Evolutionary conservation across 2,797 vertebrate species (phyloP).

Genomic region (Denticeps clupeoides): DNA sequence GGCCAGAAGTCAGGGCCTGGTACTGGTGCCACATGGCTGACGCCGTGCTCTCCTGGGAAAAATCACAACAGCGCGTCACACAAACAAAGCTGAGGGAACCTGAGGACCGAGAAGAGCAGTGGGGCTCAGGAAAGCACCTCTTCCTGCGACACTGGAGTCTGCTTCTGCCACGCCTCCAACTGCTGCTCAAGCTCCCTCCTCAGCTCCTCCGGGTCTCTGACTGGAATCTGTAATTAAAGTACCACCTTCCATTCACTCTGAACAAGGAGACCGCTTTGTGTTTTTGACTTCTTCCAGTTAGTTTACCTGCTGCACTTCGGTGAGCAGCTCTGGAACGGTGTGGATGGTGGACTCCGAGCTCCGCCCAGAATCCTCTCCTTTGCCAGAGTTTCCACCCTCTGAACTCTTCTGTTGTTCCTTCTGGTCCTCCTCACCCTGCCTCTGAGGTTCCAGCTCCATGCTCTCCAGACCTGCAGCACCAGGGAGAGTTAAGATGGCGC

Average conservation of each 20-base stretch:
- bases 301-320: conserved; percentile 47
- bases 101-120: too few species aligned
- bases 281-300: too few species aligned
- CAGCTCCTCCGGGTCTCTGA: conserved; percentile 69
- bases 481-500: not conserved
- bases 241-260: too few species aligned
- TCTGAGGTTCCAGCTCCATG: conserved; percentile 61
- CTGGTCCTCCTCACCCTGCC: conserved; percentile 43
- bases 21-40: conserved; percentile 88
- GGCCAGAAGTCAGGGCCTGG: conserved; percentile 73
- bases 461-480: conserved; percentile 55
- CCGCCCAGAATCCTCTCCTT: conserved; percentile 57
- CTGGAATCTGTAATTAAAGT: conserved; percentile 55
- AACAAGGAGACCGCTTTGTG: too few species aligned
- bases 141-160: conserved; percentile 60
- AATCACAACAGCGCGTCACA: too few species aligned
- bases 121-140: conserved; percentile 57
- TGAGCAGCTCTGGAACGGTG: conserved; percentile 69
- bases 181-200: conserved; percentile 85
- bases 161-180: conserved; percentile 75
- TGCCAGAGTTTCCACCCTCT: conserved; percentile 24
- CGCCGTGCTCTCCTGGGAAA: conserved; percentile 78
- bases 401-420: conserved; percentile 33
- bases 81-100: too few species aligned
- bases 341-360: conserved; percentile 75